Evolutionary conservation across 2,888 invertebrate genomes (phyloP), one percentile per base, ranked within the genome.

Genomic region (Acholoe squamosa): DNA sequence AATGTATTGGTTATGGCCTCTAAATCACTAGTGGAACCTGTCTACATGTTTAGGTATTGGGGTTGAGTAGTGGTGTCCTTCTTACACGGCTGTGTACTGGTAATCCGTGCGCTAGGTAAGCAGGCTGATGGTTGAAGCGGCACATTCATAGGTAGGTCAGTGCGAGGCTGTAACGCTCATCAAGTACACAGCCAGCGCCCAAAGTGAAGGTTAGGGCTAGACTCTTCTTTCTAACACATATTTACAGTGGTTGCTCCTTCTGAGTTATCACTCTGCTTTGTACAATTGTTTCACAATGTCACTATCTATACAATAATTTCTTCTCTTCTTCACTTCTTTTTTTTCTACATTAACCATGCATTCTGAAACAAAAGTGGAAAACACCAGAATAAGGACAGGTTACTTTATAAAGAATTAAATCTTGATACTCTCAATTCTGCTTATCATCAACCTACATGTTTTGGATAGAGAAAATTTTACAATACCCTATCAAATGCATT

Each of bases 281-380:
- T 86, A 86, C 86, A 86, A 86, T 52, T 52, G 25, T 54, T 86
- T 86, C 86, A 86, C 86, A 86, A 86, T 86, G 54, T 86, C 86
- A 86, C 86, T 56, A 86, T 54, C 33, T 86, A 54, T 86, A 80
- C 34, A 80, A 80, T 33, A 33, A 80, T 80, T 33, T 80, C 25
- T 76, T 16, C 25, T 80, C 14, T 80, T 22, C 80, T 1, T 33
- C 80, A 3, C 71, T 71, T 19, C 14, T 33, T 84, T n/a, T 84
- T 19, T 33, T 33, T 84, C 43, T 84, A 86, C 28, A 52, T 84
- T n/a, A 54, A 0, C 86, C 86, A 31, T 52, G 86, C 86, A 86
- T 54, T 86, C 86, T 86, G 86, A 86, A 86, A 86, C 7, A 54
- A 25, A 86, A 43, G 31, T 5, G 31, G 16, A 80, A 80, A 80